Conservation (phyloP, 2,888 invertebrate genomes). For the Phengaris arion region DNA sequence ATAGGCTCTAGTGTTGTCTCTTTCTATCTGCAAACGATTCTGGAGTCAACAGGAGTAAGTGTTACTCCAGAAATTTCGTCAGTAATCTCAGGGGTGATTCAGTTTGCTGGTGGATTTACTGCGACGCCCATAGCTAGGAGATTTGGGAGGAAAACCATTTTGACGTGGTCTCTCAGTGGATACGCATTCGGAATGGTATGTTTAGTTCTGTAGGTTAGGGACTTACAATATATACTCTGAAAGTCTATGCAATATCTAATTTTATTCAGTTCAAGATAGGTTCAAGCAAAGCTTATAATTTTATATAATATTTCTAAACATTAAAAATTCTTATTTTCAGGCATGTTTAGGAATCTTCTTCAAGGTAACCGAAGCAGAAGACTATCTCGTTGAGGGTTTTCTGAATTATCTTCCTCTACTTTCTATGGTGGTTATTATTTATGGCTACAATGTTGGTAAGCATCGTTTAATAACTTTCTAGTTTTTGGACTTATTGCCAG, state of each 20-base stretch:
- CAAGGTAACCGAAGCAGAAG: slow-evolving; percentile 6
- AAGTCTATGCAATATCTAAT: background rate
- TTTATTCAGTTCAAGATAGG: too few relatives aligned
- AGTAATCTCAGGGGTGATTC: slow-evolving; percentile 53
- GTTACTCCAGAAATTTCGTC: slow-evolving; percentile 51
- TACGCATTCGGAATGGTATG: slow-evolving; percentile 45
- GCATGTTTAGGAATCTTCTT: slow-evolving; percentile 12
- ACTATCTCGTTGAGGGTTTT: slow-evolving; percentile 9
- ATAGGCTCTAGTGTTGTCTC: slow-evolving; percentile 51
- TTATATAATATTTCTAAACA: too few relatives aligned
- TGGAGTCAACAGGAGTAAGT: slow-evolving; percentile 51
- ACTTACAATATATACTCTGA: too few relatives aligned
- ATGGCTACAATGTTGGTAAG: background rate
- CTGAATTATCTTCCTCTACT: slow-evolving; percentile 22
- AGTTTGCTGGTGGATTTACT: slow-evolving; percentile 50
- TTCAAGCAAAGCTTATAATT: too few relatives aligned
- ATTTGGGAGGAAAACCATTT: slow-evolving; percentile 50
- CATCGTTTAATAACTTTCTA: too few relatives aligned
- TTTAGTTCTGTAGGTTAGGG: background rate
- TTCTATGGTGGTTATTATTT: slow-evolving; percentile 7
- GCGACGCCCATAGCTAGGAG: slow-evolving; percentile 47
- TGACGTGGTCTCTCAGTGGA: slow-evolving; percentile 41
- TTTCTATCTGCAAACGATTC: slow-evolving; percentile 54
- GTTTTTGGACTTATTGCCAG: too few relatives aligned
- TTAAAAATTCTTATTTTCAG: slow-evolving; percentile 16